Evolutionary conservation across 1,140 invertebrate genomes (phyloP).

Genomic region (Eupristina koningsbergeri): DNA sequence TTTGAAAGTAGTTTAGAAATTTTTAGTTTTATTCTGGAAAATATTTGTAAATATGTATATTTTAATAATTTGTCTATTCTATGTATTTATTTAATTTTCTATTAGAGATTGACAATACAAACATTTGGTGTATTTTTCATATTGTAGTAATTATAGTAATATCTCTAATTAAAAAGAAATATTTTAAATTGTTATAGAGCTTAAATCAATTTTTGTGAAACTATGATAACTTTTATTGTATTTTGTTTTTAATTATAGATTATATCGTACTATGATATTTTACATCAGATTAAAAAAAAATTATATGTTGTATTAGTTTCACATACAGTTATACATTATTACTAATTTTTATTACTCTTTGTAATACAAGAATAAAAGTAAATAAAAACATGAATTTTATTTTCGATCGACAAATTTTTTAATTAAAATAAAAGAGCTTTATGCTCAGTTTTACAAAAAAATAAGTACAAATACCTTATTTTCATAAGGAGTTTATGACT

Average conservation of each 20-base stretch:
- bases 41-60: neutral
- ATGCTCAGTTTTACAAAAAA: slow-evolving; percentile 36
- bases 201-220: too few relatives aligned
- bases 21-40: neutral
- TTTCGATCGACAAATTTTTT: slow-evolving; percentile 42
- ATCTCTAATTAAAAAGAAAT: neutral
- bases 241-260: neutral
- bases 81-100: neutral
- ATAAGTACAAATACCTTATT: slow-evolving; percentile 50
- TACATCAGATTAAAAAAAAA: neutral
- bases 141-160: neutral
- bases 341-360: neutral
- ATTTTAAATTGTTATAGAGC: neutral
- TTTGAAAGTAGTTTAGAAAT: neutral
- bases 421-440: slow-evolving; percentile 38
- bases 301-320: neutral
- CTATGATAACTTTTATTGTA: too few relatives aligned
- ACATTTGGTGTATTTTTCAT: neutral
- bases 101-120: neutral
- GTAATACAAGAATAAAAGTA: neutral
- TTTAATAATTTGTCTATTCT: neutral
- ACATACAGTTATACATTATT: neutral
- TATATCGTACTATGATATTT: neutral
- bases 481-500: slow-evolving; percentile 47
- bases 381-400: slow-evolving; percentile 39